Evolutionary conservation across 2,888 invertebrate species (phyloP), one percentile per base, ranked within the genome.

Genomic region (Cylloceria caligata): DNA sequence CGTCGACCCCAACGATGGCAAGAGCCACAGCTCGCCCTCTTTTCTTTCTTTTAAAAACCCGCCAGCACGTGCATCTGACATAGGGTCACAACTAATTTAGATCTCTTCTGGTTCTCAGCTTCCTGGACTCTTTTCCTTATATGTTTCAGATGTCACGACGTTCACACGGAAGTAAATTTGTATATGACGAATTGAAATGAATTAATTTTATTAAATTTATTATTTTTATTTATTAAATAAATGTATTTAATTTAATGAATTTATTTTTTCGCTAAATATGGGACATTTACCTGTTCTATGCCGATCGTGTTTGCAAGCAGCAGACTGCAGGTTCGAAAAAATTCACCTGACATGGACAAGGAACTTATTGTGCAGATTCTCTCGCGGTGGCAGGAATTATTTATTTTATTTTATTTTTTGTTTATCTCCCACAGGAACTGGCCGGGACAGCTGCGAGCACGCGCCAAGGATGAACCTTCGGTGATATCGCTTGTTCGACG

Each of bases 321-420:
- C 42, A 68, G 73, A 57, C 57, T 67, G 81, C 88, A 88, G 88
- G 87, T 87, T 87, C 85, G 86, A 84, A 87, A 90, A 88, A 90
- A 90, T 91, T 89, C 90, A 91, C 91, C 91, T 91, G 91, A 91
- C 89, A 65, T 72, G 85, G 83, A 91, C 90, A 91, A 90, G 86
- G 91, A 83, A 78, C 85, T 86, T 87, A 89, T 91, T 91, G 91
- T 91, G 78, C 67, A 13, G 76, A 60, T 55, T 79, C 13, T 64
- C 57, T 72, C 13, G 64, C 55, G 9, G 52, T 55, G 13, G 57
- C 45, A 36, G 19, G 27, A 5, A 21, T 42, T 76, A 19, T 21
- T 49, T 65, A 24, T 30, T 76, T 80, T 88, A 89, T n/a, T n/a
- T n/a, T n/a, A n/a, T n/a, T n/a, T n/a, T n/a, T n/a, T n/a, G n/a